Evolutionary conservation across 2,797 vertebrate genomes (phyloP), one percentile per base, ranked within the genome.

Genomic region (Cynodonichthys magdalenae): DNA sequence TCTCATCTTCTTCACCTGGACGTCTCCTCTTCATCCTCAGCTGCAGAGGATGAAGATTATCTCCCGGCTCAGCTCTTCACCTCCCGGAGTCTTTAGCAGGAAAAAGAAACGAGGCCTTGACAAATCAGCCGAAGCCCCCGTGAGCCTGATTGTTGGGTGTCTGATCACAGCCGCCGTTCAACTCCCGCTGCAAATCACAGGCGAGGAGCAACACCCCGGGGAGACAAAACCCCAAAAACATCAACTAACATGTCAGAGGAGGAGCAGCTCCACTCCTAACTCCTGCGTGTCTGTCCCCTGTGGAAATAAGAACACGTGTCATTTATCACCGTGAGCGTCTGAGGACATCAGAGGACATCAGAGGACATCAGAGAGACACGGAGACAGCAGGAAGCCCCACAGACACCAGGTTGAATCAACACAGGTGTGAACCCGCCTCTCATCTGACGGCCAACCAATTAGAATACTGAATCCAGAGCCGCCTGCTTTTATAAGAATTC

Each of bases 211-310:
- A 49, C 71, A 83, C 86, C 79, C 80, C 36, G 28, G 86, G 73
- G 76, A 60, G 66, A 63, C 54, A 44, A 42, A 51, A 61, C 11
- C 48, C 47, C 58, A 75, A 36, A 83, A 79, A 75, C 77, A 68
- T 81, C 84, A 80, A 87, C 88, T 86, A 87, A 83, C 75, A 74
- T 82, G 82, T 84, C 82, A 85, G 74, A 71, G 69, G 61, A 81
- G 60, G 66, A 39, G 55, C 46, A 44, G 59, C 6, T 55, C 50
- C 12, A 14, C 64, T 72, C 74, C 63, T 69, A 59, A 74, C 80
- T 59, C 59, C 71, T 61, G 28, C 39, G 1, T n/a, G n/a, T n/a
- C 45, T 31, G 74, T 69, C 82, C 69, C 61, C 64, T 5, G 53
- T 46, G 75, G 69, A 79, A 74, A 66, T 48, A 53, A 47, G 53